Base-by-base conservation (phyloP, 1,140 invertebrate species). In the Battus philenor region DNA sequence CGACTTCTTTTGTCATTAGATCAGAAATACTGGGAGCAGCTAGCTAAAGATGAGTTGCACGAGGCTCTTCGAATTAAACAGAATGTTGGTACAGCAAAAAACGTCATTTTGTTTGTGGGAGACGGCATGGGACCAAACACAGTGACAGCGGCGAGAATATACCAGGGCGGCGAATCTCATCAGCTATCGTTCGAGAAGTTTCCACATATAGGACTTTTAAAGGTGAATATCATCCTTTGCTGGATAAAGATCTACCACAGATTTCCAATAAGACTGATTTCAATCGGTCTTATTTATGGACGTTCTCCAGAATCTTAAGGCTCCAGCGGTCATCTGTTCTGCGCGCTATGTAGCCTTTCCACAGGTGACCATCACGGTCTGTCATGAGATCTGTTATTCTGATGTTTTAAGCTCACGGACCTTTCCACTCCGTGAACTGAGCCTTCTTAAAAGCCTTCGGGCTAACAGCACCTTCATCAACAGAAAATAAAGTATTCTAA, bases 101-200 rank as follows among this genome's bases (percentile, higher is more conserved):
- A 98, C 77, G 92, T 97, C 0, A 94, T 98, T 12, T 52, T 98
- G 0, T 98, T 98, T 66, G 86, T 98, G 6, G 97, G 96, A 0
- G 96, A 98, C 68, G 97, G 97, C 0, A 98, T 99, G 96, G 96
- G 96, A 3, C 89, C 95, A 0, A 92, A 94, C 18, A 97, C 96
- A 0, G 89, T 96, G 10, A 96, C 96, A 0, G 94, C 96, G 0
- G 90, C 93, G 0, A 87, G 97, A 45, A 94, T 95, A 45, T 92
- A 91, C 66, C 88, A 88, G 38, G 88, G 88, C 10, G 91, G 92
- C 1, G 94, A 95, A 62, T 87, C 88, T 3, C 90, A 91, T 45
- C 80, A 87, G 33, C 86, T 97, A 6, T 77, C 87, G 0, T 97
- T 93, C 87, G 96, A 97, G 67, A 89, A 89, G 32, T 97, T 97